These are phyloP conservation scores for Danionella cerebrum DNA, from an alignment of 2,113 vertebrate genomes.

Conservation along the genomic window DNA sequence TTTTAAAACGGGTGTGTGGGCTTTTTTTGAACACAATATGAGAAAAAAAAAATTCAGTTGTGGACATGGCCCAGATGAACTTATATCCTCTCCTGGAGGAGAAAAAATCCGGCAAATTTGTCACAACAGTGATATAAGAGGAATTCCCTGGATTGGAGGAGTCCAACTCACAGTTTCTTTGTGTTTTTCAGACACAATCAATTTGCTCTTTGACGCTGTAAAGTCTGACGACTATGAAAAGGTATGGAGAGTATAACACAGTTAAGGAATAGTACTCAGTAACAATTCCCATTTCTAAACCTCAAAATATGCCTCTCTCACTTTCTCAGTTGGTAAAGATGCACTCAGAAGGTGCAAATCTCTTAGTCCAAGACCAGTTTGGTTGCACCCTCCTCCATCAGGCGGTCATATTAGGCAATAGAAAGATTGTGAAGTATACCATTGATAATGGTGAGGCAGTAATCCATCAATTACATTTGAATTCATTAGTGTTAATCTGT, in stretches of 20 bases:
- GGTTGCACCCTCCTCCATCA: constrained; percentile 84
- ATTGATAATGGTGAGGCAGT: constrained; percentile 71
- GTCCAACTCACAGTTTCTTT: neutral
- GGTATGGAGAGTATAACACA: no score
- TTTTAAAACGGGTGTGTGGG: no score
- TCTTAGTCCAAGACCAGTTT: constrained; percentile 65
- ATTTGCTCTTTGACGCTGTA: constrained; percentile 71
- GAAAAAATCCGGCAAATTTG: no score
- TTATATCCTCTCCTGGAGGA: no score
- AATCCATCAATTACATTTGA: neutral
- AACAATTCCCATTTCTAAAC: neutral
- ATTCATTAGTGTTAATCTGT: neutral
- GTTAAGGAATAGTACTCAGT: neutral
- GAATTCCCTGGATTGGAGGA: no score
- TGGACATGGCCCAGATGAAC: no score
- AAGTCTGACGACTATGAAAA: constrained; percentile 69
- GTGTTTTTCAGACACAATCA: constrained; percentile 35
- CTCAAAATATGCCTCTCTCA: neutral
- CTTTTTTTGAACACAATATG: no score
- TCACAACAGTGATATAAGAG: no score
- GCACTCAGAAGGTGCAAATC: constrained; percentile 71
- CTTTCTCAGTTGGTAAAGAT: constrained; percentile 73
- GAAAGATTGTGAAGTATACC: constrained; percentile 85
- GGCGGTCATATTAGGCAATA: constrained; percentile 73
- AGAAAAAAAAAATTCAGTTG: no score